Evolutionary conservation across 2,888 invertebrate species (phyloP), one percentile per base, ranked within the genome.

Genomic region (Leucania comma): DNA sequence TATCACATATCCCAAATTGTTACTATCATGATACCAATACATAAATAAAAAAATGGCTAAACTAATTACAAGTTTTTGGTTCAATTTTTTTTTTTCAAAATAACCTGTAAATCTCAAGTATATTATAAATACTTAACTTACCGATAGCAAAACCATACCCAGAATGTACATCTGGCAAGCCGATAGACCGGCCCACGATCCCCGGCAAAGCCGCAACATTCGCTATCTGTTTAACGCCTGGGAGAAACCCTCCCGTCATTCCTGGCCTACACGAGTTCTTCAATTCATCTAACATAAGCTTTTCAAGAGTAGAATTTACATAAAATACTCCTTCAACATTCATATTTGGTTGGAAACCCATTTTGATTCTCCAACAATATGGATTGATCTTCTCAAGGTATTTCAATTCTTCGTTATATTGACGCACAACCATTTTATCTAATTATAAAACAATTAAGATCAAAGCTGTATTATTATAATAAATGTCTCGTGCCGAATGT

Each of bases 101-200:
- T 20, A n/a, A 56, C 1, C n/a, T 46, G n/a, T 14, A 29, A 35
- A 48, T 1, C 3, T 26, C 12, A n/a, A 46, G 12, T n/a, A 14
- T 56, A 48, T 6, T 42, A 42, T 1, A 42, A 42, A 38, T 12
- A 38, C 35, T 32, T 35, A 57, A 66, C 83, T 89, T 96, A 97
- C 98, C 99, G 91, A 99, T 99, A 20, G 99, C 99, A 97, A 99
- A 99, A 65, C 99, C 99, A 96, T 99, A 99, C 22, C 99, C 99
- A 6, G 99, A 99, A 93, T 99, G 99, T 24, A 99, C 97, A 95
- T 99, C 99, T 0, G 99, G 99, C 72, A 99, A 96, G 3, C 99
- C 99, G 71, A 99, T 98, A 1, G 99, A 99, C 84, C 96, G 97
- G 59, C 98, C 98, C 20, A 99, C 99, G 82, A 99, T 99, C 1